These are phyloP conservation scores for Furnarius figulus DNA, from an alignment of 2,113 vertebrate species.

Conservation along the genomic window DNA sequence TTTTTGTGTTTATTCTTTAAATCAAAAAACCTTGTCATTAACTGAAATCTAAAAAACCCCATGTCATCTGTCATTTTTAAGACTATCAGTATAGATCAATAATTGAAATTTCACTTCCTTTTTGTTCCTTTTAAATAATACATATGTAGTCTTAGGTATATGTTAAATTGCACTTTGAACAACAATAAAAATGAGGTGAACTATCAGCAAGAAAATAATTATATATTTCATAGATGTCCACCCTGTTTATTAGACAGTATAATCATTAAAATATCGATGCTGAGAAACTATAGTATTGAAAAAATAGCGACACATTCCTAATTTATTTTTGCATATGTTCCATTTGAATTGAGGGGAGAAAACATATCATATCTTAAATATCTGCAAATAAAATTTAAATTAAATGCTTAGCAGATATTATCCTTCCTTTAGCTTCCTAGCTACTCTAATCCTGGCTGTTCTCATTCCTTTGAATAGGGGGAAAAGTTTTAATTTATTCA, in stretches of 20 bases:
- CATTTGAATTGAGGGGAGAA: neutral
- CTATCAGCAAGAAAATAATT: neutral
- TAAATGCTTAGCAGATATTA: neutral
- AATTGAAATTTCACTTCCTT: neutral
- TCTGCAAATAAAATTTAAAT: neutral
- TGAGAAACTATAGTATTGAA: neutral
- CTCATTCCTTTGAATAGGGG: neutral
- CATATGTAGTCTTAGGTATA: neutral
- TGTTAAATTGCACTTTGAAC: neutral
- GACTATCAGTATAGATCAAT: neutral
- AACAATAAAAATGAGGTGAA: neutral
- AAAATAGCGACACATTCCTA: neutral
- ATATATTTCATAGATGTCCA: neutral
- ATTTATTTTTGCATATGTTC: neutral
- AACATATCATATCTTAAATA: rapidly evolving
- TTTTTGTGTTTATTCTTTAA: neutral
- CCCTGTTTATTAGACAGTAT: neutral
- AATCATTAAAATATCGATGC: neutral
- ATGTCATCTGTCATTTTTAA: neutral
- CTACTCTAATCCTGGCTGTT: neutral
- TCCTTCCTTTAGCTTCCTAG: neutral
- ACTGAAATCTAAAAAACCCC: neutral
- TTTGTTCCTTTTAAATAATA: neutral
- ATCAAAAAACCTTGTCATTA: neutral
- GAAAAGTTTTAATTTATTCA: neutral